Conservation (phyloP, 1,140 invertebrate species). For the Colletes latitarsis region DNA sequence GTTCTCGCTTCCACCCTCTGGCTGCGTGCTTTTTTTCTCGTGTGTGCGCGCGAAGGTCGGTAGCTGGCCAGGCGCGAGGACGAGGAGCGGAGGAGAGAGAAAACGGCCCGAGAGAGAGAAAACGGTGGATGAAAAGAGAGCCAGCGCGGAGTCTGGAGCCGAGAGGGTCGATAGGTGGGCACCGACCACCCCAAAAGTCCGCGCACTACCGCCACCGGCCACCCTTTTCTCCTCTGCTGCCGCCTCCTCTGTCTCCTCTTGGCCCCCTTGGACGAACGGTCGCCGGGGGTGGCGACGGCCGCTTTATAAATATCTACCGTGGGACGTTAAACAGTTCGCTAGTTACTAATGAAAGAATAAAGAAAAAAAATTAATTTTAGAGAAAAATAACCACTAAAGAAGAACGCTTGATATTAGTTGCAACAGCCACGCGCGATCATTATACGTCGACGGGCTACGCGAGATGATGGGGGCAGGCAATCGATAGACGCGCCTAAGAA, state of each 20-base stretch:
- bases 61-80: constrained; percentile 61
- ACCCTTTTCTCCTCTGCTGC: background rate
- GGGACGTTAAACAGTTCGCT: constrained; percentile 73
- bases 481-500: background rate
- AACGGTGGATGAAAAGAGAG: constrained; percentile 49
- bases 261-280: constrained; percentile 50
- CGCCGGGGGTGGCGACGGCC: constrained; percentile 58
- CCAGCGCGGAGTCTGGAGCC: constrained; percentile 47
- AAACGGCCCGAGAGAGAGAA: constrained; percentile 38
- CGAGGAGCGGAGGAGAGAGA: constrained; percentile 49
- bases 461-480: background rate
- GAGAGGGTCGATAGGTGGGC: constrained; percentile 77
- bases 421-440: background rate
- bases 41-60: constrained; percentile 68
- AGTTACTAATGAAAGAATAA: constrained; percentile 70
- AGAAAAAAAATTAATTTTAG: constrained; percentile 55
- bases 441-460: background rate
- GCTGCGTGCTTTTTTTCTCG: constrained; percentile 61
- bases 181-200: constrained; percentile 67
- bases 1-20: constrained; percentile 36
- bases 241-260: constrained; percentile 3
- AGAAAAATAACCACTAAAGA: constrained; percentile 12
- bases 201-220: constrained; percentile 52
- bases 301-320: constrained; percentile 74
- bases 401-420: constrained; percentile 48